Conservation (phyloP, 2,888 invertebrate species). For the Drosophila melanosoma region DNA sequence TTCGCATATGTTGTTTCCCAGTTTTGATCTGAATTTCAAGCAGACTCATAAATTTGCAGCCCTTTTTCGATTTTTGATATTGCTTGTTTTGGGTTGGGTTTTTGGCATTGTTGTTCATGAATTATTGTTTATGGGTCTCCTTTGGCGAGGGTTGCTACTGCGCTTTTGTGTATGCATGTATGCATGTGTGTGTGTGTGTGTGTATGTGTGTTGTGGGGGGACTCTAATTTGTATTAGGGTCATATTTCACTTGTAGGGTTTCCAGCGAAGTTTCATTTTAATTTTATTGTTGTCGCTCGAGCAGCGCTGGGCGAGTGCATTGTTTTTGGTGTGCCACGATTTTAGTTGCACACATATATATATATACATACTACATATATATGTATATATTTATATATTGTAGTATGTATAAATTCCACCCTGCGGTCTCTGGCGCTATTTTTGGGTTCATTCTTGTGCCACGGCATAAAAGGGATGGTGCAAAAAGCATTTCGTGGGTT, state of each 20-base stretch:
- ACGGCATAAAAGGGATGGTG: conserved; percentile 23
- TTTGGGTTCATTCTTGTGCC: conserved; percentile 23
- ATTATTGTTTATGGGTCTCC: conserved; percentile 43
- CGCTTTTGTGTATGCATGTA: conserved; percentile 3
- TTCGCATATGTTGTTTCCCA: background rate
- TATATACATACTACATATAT: background rate
- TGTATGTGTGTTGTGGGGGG: conserved; percentile 19
- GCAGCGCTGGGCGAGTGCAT: conserved; percentile 45
- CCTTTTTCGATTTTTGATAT: conserved; percentile 28
- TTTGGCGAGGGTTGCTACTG: conserved; percentile 64
- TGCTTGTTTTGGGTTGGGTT: conserved; percentile 17
- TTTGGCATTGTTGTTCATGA: conserved; percentile 45
- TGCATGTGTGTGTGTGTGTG: background rate
- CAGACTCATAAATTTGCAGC: conserved; percentile 25
- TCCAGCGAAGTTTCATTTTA: conserved; percentile 82
- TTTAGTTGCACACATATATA: conserved; percentile 35
- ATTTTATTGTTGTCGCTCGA: conserved; percentile 71
- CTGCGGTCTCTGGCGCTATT: conserved; percentile 52
- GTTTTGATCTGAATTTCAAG: conserved; percentile 1
- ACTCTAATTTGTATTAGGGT: conserved; percentile 81
- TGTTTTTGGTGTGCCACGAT: conserved; percentile 42
- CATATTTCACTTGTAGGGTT: conserved; percentile 84
- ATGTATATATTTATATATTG: too few species aligned
- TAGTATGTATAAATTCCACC: conserved; percentile 42
- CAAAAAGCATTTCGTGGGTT: conserved; percentile 58